Evolutionary conservation across 2,113 vertebrate species (phyloP).

Genomic region (Dryoscopus gambensis): DNA sequence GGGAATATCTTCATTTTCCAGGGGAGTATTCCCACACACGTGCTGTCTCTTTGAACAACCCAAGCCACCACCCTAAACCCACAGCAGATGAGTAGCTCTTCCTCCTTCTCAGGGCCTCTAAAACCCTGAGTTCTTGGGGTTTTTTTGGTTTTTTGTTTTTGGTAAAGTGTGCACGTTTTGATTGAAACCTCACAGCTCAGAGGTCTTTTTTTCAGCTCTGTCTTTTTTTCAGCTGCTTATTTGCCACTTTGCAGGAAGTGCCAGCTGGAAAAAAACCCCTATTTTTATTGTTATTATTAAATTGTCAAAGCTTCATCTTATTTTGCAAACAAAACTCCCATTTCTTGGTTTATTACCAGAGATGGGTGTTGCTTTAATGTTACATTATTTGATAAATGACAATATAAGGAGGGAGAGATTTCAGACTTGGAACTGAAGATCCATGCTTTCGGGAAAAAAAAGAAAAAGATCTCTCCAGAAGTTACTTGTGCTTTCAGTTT

Average conservation of each 20-base stretch:
- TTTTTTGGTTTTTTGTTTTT: too few relatives aligned
- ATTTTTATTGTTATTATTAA: not conserved
- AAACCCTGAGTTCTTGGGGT: not conserved
- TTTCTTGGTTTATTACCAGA: not conserved
- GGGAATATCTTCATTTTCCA: slow-evolving; percentile 19
- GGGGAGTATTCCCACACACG: slow-evolving; percentile 49
- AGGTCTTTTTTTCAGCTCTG: not conserved
- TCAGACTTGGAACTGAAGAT: not conserved
- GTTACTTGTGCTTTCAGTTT: not conserved
- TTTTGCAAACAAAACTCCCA: not conserved
- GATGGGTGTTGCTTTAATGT: not conserved
- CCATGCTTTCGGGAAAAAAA: not conserved
- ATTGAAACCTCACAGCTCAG: not conserved
- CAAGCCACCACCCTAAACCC: slow-evolving; percentile 27
- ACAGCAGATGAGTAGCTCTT: not conserved
- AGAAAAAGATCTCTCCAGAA: not conserved
- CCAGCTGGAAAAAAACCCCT: not conserved
- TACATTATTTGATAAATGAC: not conserved
- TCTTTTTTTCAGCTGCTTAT: not conserved
- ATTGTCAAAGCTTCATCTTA: not conserved
- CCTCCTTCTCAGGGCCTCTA: not conserved
- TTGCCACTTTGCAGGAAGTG: not conserved
- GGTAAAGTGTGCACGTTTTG: slow-evolving; percentile 5
- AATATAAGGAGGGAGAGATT: not conserved
- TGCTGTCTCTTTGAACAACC: slow-evolving; percentile 55